Percentiles rank a stretch among this genome's conserved stretches.
Conservation (phyloP, 2,113 vertebrate genomes). For the Myrmophylax atrothorax region DNA sequence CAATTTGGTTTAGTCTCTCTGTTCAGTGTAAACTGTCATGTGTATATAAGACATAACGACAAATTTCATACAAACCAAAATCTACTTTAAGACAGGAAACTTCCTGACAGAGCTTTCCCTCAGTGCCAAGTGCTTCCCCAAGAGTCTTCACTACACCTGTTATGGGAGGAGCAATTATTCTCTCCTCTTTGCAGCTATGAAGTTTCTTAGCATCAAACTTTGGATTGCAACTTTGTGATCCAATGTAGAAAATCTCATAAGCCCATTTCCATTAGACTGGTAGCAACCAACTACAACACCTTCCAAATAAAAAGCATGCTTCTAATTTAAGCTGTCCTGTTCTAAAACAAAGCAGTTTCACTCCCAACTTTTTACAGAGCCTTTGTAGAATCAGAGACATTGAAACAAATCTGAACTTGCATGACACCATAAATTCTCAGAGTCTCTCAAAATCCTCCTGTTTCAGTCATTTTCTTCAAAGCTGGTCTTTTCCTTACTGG, state of each 20-base stretch:
- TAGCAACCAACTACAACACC: not conserved
- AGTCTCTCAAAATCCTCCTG: not conserved
- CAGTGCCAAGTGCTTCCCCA: not conserved
- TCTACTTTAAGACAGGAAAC: not conserved
- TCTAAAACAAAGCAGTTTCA: not conserved
- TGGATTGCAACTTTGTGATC: not conserved
- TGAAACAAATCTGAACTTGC: not conserved
- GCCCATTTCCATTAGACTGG: not conserved
- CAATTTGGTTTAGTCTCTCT: not conserved
- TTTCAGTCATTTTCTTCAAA: not conserved
- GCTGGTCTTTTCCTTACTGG: not conserved
- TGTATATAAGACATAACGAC: not conserved
- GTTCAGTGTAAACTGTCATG: not conserved
- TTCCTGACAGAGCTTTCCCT: not conserved
- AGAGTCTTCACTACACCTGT: not conserved
- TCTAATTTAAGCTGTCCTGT: not conserved
- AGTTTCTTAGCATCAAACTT: not conserved
- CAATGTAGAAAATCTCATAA: not conserved
- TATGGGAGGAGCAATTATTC: accelerated
- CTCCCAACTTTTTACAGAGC: not conserved
- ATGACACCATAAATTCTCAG: not conserved
- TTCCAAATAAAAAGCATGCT: not conserved
- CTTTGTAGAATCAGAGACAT: not conserved
- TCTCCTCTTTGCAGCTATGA: not conserved
- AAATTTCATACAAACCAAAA: not conserved